These are phyloP conservation scores for Drosophila virilis DNA, from an alignment of 1,140 invertebrate genomes.

Conservation along the genomic window DNA sequence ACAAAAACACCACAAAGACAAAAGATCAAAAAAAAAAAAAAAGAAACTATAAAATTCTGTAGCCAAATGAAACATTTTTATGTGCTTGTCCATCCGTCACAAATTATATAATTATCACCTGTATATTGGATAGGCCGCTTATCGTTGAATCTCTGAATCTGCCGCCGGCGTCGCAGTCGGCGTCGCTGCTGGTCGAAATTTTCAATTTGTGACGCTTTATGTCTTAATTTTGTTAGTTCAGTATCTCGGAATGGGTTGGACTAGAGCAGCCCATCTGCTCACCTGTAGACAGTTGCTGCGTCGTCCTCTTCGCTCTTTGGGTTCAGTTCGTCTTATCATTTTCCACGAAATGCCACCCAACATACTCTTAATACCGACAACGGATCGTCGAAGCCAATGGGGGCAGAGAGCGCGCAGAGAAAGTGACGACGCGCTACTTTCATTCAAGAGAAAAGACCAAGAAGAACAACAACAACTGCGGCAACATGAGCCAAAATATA, in stretches of 20 bases:
- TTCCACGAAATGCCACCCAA: slow-evolving; percentile 78
- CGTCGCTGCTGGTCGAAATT: slow-evolving; percentile 66
- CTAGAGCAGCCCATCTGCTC: slow-evolving; percentile 21
- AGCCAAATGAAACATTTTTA: slow-evolving; percentile 76
- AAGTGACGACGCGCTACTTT: slow-evolving; percentile 69
- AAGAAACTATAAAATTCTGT: slow-evolving; percentile 78
- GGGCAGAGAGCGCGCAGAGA: slow-evolving; percentile 40
- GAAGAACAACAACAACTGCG: slow-evolving; percentile 1
- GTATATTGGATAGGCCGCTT: slow-evolving; percentile 74
- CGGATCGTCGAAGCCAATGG: slow-evolving; percentile 5
- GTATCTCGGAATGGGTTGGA: slow-evolving; percentile 40
- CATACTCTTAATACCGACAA: slow-evolving; percentile 53
- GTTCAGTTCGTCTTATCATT: slow-evolving; percentile 52
- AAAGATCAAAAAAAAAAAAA: slow-evolving; percentile 43
- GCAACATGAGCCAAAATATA: background rate
- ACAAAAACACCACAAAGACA: slow-evolving; percentile 57
- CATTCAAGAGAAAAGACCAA: slow-evolving; percentile 54
- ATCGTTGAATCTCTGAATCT: slow-evolving; percentile 66
- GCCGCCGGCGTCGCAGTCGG: slow-evolving; percentile 25
- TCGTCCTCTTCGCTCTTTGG: slow-evolving; percentile 11
- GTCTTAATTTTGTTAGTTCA: slow-evolving; percentile 69
- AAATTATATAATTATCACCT: slow-evolving; percentile 83
- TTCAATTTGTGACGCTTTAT: slow-evolving; percentile 82
- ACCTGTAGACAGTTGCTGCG: slow-evolving; percentile 11
- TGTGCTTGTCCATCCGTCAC: slow-evolving; percentile 82